These are phyloP conservation scores for Sepioteuthis lessoniana DNA, from an alignment of 2,888 invertebrate species.

Conservation along the genomic window DNA sequence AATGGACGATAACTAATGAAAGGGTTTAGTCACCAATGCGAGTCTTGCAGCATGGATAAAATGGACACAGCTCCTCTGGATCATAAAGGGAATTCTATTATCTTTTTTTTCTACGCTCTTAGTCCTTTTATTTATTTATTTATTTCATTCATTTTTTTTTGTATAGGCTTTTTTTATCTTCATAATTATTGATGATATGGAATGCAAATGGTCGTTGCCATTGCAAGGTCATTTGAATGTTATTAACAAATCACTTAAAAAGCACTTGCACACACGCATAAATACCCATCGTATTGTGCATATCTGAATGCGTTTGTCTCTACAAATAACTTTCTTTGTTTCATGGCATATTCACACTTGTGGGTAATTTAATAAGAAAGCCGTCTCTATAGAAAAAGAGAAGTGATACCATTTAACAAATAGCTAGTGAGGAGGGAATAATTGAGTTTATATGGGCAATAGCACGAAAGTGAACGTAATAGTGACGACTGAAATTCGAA, in stretches of 20 bases:
- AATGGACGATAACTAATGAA: neutral
- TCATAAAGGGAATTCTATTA: neutral
- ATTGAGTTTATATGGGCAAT: no score
- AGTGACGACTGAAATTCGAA: no score
- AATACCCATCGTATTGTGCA: neutral
- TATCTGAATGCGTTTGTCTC: no score
- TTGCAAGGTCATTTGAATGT: neutral
- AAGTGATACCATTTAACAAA: no score
- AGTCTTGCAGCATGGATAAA: neutral
- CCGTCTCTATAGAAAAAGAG: no score
- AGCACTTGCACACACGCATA: neutral
- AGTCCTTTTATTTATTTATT: neutral
- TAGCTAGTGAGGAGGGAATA: no score
- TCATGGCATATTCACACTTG: no score
- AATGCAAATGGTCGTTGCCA: neutral
- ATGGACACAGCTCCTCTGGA: neutral
- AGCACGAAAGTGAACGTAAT: no score
- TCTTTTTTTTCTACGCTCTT: neutral
- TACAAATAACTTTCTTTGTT: no score
- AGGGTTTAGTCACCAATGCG: neutral
- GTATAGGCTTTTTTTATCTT: neutral
- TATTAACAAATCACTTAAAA: neutral
- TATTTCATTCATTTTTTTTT: neutral
- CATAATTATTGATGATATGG: neutral
- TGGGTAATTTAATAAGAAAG: no score